Percentiles rank a stretch among this genome's conserved stretches.
These are phyloP conservation scores for Atherix ibis DNA, from an alignment of 2,888 invertebrate species.

Conservation along the genomic window DNA sequence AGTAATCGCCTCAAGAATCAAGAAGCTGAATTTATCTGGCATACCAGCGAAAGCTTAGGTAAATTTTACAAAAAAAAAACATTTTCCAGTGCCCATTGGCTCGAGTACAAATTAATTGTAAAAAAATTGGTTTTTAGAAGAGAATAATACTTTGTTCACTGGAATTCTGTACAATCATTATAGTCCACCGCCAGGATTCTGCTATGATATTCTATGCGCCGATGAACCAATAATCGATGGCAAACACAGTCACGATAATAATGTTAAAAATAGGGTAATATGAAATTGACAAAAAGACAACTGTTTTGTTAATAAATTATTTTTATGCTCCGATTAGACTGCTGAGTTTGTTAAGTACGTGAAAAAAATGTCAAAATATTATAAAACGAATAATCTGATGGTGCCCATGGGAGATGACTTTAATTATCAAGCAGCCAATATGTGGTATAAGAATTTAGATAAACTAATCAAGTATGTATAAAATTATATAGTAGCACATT, in stretches of 20 bases:
- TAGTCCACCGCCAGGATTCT: conserved; percentile 76
- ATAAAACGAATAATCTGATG: conserved; percentile 58
- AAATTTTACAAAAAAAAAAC: conserved; percentile 13
- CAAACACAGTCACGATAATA: conserved; percentile 60
- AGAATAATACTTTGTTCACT: conserved; percentile 60
- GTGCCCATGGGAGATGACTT: conserved; percentile 91
- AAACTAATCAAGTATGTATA: conserved; percentile 65
- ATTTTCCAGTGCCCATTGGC: neutral
- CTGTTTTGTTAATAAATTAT: too few relatives aligned
- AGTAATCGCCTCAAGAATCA: conserved; percentile 37
- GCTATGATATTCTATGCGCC: conserved; percentile 73
- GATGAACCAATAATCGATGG: conserved; percentile 83
- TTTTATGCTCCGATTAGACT: too few relatives aligned
- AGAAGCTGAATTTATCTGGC: conserved; percentile 74
- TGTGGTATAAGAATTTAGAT: conserved; percentile 77
- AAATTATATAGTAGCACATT: too few relatives aligned
- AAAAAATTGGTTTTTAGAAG: conserved; percentile 30
- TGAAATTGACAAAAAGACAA: too few relatives aligned
- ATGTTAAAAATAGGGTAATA: conserved; percentile 56
- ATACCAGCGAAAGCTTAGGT: conserved; percentile 55
- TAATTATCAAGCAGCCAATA: conserved; percentile 56
- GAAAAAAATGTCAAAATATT: conserved; percentile 36
- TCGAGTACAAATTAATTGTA: neutral
- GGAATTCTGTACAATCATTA: conserved; percentile 71
- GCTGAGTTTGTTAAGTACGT: conserved; percentile 25